phyloP scores from a whole-genome alignment of 2,888 invertebrate species.

The Sinhomidia bicolor region DNA sequence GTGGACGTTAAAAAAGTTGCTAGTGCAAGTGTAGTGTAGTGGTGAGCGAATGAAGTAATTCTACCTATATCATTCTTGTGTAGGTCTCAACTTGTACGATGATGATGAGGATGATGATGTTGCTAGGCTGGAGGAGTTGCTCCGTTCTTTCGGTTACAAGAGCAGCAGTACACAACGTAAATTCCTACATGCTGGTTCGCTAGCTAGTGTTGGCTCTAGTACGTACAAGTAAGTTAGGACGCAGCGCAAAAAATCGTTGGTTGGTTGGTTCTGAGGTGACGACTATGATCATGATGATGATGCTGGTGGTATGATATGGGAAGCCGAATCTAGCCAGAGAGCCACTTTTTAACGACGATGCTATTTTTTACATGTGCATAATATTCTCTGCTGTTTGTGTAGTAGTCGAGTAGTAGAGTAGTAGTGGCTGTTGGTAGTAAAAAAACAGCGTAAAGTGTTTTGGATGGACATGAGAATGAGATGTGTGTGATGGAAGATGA shows the following conservation, averaged over 20 bases:
- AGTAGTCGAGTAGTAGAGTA: too few relatives aligned
- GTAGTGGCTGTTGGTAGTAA: too few relatives aligned
- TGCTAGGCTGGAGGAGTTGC: slow-evolving; percentile 66
- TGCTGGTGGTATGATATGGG: not conserved
- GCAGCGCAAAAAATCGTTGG: not conserved
- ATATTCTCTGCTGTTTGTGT: not conserved
- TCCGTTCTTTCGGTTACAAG: slow-evolving; percentile 19
- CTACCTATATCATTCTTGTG: not conserved
- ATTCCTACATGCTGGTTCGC: too few relatives aligned
- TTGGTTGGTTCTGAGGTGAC: not conserved
- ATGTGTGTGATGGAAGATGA: not conserved
- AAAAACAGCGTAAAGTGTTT: not conserved
- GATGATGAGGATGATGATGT: slow-evolving; percentile 32
- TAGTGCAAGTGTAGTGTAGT: not conserved
- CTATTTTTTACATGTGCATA: slow-evolving; percentile 16
- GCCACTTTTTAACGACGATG: slow-evolving; percentile 3
- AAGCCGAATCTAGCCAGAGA: too few relatives aligned
- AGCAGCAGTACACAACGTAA: too few relatives aligned
- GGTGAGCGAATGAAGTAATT: too few relatives aligned
- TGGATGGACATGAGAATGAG: not conserved
- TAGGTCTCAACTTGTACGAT: not conserved
- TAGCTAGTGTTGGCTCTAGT: not conserved
- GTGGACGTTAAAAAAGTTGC: not conserved
- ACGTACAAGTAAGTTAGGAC: not conserved
- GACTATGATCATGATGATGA: not conserved